Evolutionary conservation across 1,140 invertebrate species (phyloP).

Genomic region (Diorhabda carinulata): DNA sequence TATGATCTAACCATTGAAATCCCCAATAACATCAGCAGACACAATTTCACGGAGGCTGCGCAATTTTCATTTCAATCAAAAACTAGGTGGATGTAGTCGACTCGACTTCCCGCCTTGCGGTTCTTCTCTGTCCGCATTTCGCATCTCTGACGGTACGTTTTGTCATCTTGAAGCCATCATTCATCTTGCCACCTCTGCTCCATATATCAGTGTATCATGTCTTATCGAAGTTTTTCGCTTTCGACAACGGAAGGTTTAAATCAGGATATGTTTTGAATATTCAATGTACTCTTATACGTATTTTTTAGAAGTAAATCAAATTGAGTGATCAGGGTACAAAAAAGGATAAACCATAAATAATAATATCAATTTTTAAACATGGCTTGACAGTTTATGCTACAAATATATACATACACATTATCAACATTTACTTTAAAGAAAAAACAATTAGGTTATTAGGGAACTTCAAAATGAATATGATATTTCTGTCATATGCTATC

Average conservation of each 20-base stretch:
- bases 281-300: neutral
- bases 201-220: constrained; percentile 6
- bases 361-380: too few relatives aligned
- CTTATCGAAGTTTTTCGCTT: constrained; percentile 10
- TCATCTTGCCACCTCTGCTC: constrained; percentile 25
- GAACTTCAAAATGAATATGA: too few relatives aligned
- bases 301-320: too few relatives aligned
- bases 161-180: constrained; percentile 31
- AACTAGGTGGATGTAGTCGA: neutral
- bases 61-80: constrained; percentile 3
- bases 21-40: constrained; percentile 1
- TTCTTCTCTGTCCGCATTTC: constrained; percentile 1
- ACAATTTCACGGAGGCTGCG: neutral
- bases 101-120: neutral
- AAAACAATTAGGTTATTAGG: too few relatives aligned
- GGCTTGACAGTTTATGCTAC: too few relatives aligned
- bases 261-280: neutral
- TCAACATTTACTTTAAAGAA: too few relatives aligned
- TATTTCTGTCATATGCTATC: too few relatives aligned
- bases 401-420: too few relatives aligned
- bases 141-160: constrained; percentile 5
- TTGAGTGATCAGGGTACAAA: too few relatives aligned
- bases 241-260: constrained; percentile 1
- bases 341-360: too few relatives aligned
- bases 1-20: constrained; percentile 2